Percentiles rank a stretch among this genome's conserved stretches.
These are phyloP conservation scores for Diplogasteroides magnus DNA, from an alignment of 1,140 invertebrate genomes.

Conservation along the genomic window DNA sequence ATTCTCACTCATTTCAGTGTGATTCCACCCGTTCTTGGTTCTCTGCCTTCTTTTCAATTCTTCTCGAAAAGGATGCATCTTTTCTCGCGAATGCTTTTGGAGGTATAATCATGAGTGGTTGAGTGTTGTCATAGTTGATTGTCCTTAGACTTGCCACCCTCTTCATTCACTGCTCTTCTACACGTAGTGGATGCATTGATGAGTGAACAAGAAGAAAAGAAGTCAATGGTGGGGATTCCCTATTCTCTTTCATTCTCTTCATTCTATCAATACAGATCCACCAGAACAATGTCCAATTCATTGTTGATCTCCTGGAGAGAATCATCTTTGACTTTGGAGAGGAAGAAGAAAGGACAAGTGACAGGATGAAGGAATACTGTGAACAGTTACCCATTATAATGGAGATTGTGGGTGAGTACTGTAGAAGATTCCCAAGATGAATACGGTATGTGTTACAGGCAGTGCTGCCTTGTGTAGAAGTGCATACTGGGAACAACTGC, in stretches of 20 bases:
- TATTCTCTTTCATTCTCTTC: no score
- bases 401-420: constrained; percentile 4
- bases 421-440: no score
- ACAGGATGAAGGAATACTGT: neutral
- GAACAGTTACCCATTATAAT: constrained; percentile 4
- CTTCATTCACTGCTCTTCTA: constrained; percentile 1
- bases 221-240: no score
- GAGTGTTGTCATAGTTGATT: neutral
- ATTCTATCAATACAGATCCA: constrained; percentile 23
- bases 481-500: neutral
- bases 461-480: neutral
- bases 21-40: constrained; percentile 4
- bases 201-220: no score
- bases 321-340: constrained; percentile 18
- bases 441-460: no score
- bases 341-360: neutral
- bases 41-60: constrained; percentile 4
- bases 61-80: constrained; percentile 7
- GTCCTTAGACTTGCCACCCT: neutral
- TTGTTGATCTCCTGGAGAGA: constrained; percentile 13
- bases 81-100: neutral
- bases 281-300: constrained; percentile 18
- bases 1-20: neutral
- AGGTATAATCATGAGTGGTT: neutral
- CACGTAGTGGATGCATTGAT: constrained; percentile 4